Evolutionary conservation across 2,797 vertebrate species (phyloP), one percentile per base, ranked within the genome.

Genomic region (Loris lydekkerianus): DNA sequence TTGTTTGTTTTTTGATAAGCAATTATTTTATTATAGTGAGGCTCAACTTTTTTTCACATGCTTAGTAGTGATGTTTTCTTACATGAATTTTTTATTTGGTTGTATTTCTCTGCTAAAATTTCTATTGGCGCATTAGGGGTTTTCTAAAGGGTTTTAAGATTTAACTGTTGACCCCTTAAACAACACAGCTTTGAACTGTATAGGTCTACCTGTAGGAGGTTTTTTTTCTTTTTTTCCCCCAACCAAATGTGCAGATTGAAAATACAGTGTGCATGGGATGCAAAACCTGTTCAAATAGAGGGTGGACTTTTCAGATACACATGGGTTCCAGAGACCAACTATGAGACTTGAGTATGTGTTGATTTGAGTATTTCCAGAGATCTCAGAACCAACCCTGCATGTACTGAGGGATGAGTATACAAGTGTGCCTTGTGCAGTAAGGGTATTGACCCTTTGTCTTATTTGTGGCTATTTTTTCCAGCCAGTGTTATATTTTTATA

Each of bases 401-500:
- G 56, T 56, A 5, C 76, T 13, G 65, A 56, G 76, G 31, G 76
- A 78, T 56, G 6, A 56, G 31, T 10, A 18, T 56, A 3, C 60
- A 82, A 75, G 56, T 86, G 11, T 83, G n/a, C n/a, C 89, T 94
- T 94, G 20, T 61, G 34, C 61, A 69, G 61, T 65, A 76, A 91
- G 15, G 40, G 40, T 40, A 40, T 40, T 40, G 40, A 40, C 40
- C 37, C 65, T 93, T 89, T 86, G 53, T 89, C 88, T 88, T 80
- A 87, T 77, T 82, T 82, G 34, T 85, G 56, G 10, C 80, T 81
- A 37, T 63, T 78, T 94, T 94, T 95, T 86, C 43, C 2, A 92
- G 37, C 61, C 86, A 93, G 43, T n/a, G 69, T 80, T 85, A 78
- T 34, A n/a, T 70, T 86, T 84, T 88, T 65, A 89, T 92, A 86